Evolutionary conservation across 2,888 invertebrate species (phyloP), one percentile per base, ranked within the genome.

Genomic region (Chymomyza amoena): DNA sequence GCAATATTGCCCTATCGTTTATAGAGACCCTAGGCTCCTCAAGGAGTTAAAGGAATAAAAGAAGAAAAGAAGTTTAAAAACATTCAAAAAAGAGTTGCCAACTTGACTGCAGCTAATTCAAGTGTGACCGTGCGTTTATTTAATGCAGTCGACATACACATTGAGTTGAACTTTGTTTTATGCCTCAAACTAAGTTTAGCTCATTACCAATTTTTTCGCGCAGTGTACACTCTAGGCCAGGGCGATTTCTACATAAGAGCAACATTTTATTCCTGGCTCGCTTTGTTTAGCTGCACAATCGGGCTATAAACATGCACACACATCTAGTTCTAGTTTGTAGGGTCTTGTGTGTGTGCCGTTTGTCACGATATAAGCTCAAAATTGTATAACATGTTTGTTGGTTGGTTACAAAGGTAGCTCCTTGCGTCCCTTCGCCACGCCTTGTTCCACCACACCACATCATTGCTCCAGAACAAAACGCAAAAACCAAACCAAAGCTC

Each of bases 301-400:
- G 76, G 79, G 88, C 84, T 78, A 84, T 81, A 88, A 86, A 84
- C 86, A 87, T 83, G 69, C 73, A 63, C 69, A 71, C 75, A 62
- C 69, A 59, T 51, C 60, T 59, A 39, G 59, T 36, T 51, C 60
- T 59, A 39, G 59, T 36, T 32, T 32, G 1, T 6, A 51, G 73
- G 64, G 80, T 84, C 86, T 86, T 86, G 81, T 84, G 87, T 83
- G 88, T 79, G 51, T 51, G 51, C 52, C 86, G 87, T 88, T 86
- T 88, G 84, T 88, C 84, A 88, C 84, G 88, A 84, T 87, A 84
- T 84, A 86, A 84, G 84, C 88, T 76, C 66, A 69, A 68, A 73
- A 71, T 76, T 65, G 68, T 59, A 56, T 67, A 61, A 69, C 72
- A 72, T 72, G 64, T 20, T 1, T 9, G 32, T 32, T 32, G 57